phyloP scores from a whole-genome alignment of 2,113 vertebrate species.

The Neofelis nebulosa region DNA sequence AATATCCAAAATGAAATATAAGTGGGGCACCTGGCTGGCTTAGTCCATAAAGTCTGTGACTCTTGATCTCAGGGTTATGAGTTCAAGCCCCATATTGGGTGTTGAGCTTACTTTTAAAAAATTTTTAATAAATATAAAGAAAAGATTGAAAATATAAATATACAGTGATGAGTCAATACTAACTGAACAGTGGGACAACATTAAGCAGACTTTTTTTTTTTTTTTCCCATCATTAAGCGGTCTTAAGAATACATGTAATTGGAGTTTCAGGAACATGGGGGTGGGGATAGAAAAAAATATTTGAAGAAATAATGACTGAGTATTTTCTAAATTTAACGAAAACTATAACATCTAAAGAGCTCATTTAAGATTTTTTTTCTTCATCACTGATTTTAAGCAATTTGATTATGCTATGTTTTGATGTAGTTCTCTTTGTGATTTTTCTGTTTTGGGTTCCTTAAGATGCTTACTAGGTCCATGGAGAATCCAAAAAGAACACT shows the following conservation, averaged over 20 bases:
- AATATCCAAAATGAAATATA: neutral
- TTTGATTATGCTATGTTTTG: constrained; percentile 12
- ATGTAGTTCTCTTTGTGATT: neutral
- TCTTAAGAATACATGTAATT: constrained; percentile 7
- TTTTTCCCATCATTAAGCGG: neutral
- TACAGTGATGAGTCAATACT: neutral
- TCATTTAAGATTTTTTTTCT: constrained; percentile 13
- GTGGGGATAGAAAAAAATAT: neutral
- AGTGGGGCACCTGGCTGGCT: neutral
- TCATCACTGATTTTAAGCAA: neutral
- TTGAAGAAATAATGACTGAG: constrained; percentile 8
- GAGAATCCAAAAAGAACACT: neutral
- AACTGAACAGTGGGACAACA: neutral
- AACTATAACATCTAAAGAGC: neutral
- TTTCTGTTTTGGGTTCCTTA: neutral
- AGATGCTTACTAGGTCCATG: neutral
- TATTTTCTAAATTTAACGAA: constrained; percentile 15
- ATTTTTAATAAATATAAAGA: neutral
- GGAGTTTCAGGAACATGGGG: neutral
- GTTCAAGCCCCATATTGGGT: neutral
- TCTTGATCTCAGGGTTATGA: neutral
- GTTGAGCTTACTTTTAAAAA: neutral
- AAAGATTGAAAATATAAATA: constrained; percentile 4
- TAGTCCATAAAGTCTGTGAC: neutral
- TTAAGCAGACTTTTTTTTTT: neutral